Base-by-base conservation (phyloP, 2,797 vertebrate species). In the Enteromius anoplus region DNA sequence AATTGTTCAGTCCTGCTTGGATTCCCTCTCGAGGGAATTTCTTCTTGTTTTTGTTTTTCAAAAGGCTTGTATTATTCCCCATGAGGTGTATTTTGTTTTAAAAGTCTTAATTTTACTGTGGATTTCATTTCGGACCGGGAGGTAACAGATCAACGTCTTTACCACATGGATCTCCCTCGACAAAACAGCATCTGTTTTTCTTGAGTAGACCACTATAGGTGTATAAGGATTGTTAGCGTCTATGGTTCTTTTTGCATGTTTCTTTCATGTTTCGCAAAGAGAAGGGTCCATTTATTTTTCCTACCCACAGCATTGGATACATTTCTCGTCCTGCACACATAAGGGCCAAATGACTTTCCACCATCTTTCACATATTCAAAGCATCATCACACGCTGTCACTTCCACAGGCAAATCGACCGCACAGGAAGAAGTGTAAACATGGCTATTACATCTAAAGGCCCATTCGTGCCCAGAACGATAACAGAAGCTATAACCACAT, bases 151-250 rank as follows among this genome's bases (percentile, higher is more conserved):
- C 42, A 82, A 77, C 40, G 34, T 82, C 58, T 84, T 79, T 51
- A 82, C 83, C 84, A 87, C 78, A 81, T 78, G 84, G 34, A 79
- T 14, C 9, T 66, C 8, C 45, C 37, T 85, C 3, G 19, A 69
- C 68, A 81, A 58, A 60, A 80, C 80, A 58, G 72, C 84, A 85
- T 87, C 83, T 86, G 83, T 65, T 58, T 82, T 84, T n/a, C 65
- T 42, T 75, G 79, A 78, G 45, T 10, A 5, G 34, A 51, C 29
- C 2, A n/a, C 45, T 70, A 37, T 77, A 34, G 69, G 29, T 53
- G 45, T 81, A 55, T n/a, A 6, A 65, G 9, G 40, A 29, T 62
- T 29, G 14, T 32, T 32, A 34, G 4, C 10, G 19, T 78, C 23
- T 26, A 29, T 32, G 34, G 12, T 15, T 77, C 45, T 66, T 49